Conservation (phyloP, 2,113 vertebrate species). For the Callaeas wilsoni region DNA sequence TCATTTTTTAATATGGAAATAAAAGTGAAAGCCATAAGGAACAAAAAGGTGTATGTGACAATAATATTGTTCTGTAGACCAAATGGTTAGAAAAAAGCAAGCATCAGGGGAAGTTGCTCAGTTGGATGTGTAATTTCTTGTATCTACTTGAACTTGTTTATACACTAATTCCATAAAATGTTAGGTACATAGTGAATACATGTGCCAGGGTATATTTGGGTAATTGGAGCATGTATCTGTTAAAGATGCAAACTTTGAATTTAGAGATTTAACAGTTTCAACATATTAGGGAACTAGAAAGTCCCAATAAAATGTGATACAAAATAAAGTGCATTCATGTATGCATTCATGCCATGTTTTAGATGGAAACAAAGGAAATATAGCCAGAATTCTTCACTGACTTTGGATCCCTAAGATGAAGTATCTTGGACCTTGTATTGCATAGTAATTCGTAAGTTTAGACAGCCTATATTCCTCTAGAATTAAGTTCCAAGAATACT, state of each 20-base stretch:
- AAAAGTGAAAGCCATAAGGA: not conserved
- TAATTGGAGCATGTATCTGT: not conserved
- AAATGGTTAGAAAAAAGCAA: not conserved
- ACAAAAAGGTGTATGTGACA: not conserved
- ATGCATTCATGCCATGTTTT: not conserved
- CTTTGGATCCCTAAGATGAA: not conserved
- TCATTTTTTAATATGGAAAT: not conserved
- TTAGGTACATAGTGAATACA: not conserved
- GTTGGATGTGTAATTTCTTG: not conserved
- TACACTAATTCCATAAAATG: not conserved
- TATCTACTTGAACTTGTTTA: not conserved
- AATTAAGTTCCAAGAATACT: not conserved
- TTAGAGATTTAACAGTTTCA: not conserved
- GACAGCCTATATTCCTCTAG: not conserved
- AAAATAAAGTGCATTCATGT: not conserved
- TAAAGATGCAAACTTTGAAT: not conserved
- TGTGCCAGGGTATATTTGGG: not conserved
- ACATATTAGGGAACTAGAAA: not conserved
- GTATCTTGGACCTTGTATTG: not conserved
- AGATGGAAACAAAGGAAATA: not conserved
- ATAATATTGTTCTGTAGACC: not conserved
- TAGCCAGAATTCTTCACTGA: not conserved
- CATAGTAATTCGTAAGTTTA: not conserved
- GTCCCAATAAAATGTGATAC: not conserved
- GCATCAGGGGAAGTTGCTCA: not conserved